Evolutionary conservation across 2,113 vertebrate species (phyloP), one percentile per base, ranked within the genome.

Genomic region (Cryptoleucopteryx plumbea): DNA sequence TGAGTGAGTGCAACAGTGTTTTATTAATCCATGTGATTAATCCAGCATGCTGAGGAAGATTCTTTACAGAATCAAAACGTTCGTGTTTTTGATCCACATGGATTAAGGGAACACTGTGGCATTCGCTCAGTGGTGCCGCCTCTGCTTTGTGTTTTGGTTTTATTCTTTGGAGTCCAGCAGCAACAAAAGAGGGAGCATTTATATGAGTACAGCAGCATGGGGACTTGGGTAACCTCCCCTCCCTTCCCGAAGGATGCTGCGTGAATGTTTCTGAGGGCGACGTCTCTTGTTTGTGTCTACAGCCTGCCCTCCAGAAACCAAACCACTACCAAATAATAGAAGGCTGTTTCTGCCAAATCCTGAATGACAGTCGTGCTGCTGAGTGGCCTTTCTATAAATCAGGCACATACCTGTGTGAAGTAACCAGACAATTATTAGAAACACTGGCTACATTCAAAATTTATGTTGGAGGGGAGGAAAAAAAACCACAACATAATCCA

Each of bases 11-110:
- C 92, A 21, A 94, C 97, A 92, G 94, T 96, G 97, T 97, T 97
- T 97, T 98, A 98, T 98, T 98, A 98, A 98, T 98, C 97, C 97
- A 90, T 97, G 97, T 96, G 97, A 98, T 98, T 98, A 98, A 98
- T 98, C 98, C 97, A 98, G 98, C 97, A 98, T 97, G 97, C 97
- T 97, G 96, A 96, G 97, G 98, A 98, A 98, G 96, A 97, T 67
- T 96, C 97, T 97, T 98, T 98, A 97, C 86, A 97, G 95, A 98
- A 97, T 98, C 86, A 66, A 98, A 98, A 97, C 93, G 31, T 95
- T 94, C 45, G 7, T 97, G 96, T 53, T 97, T 98, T 98, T 97
- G 97, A 98, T 97, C 95, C 97, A 97, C 96, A 94, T 50, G 96
- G 97, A 98, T 98, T 98, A 98, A 96, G 97, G 95, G 97, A 98